phyloP scores from a whole-genome alignment of 2,888 invertebrate genomes.

The Cremastinae sp. region DNA sequence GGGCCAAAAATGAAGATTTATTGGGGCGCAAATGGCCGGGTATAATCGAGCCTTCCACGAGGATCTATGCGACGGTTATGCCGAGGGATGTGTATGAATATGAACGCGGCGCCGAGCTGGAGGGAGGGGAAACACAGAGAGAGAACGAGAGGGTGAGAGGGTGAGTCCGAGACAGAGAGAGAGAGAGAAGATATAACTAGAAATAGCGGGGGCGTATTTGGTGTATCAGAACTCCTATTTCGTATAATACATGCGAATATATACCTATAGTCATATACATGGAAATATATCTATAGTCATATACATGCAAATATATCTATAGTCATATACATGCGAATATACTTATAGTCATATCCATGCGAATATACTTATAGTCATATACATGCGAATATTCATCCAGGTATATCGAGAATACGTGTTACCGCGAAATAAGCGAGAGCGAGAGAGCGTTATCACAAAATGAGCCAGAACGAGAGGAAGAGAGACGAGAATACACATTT shows the following conservation, averaged over 20 bases:
- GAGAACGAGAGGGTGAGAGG: too few relatives aligned
- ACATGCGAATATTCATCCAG: background rate
- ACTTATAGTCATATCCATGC: too few relatives aligned
- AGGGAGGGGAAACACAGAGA: constrained; percentile 50
- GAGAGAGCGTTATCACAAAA: too few relatives aligned
- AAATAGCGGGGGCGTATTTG: constrained; percentile 56
- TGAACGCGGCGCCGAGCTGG: constrained; percentile 54
- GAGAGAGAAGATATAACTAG: too few relatives aligned
- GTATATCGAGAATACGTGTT: constrained; percentile 19
- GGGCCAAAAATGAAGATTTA: constrained; percentile 62
- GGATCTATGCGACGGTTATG: constrained; percentile 59
- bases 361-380: too few relatives aligned
- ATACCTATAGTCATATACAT: too few relatives aligned
- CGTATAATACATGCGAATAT: constrained; percentile 52
- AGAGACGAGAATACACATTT: background rate
- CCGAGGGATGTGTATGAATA: constrained; percentile 60
- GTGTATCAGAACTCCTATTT: constrained; percentile 59
- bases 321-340: too few relatives aligned
- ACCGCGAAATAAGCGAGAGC: constrained; percentile 3
- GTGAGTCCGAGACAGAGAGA: too few relatives aligned
- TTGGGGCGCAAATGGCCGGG: constrained; percentile 49
- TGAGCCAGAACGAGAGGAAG: constrained; percentile 19
- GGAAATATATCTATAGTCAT: too few relatives aligned
- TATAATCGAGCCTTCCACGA: constrained; percentile 63
- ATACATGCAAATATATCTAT: too few relatives aligned